Evolutionary conservation across 2,797 vertebrate genomes (phyloP).

Genomic region (Poecilia picta): DNA sequence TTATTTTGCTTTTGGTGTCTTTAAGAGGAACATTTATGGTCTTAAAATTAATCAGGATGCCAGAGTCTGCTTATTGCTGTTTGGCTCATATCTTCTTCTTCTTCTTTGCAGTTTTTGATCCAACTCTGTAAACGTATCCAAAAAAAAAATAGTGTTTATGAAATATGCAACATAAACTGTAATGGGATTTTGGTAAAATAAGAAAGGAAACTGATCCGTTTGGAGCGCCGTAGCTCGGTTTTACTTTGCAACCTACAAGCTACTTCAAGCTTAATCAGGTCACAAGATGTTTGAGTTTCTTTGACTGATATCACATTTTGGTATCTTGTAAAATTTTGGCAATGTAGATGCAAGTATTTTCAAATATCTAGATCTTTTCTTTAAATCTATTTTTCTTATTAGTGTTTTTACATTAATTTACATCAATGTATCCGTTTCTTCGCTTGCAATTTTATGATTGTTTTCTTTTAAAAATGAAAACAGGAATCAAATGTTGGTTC

Average conservation of each 20-base stretch:
- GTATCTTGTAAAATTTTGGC: neutral
- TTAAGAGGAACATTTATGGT: neutral
- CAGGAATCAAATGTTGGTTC: too few relatives aligned
- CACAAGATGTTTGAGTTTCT: neutral
- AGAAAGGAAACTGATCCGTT: neutral
- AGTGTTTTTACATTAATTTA: too few relatives aligned
- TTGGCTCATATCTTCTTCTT: neutral
- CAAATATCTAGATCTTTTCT: neutral
- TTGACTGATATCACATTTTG: neutral
- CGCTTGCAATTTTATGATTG: neutral
- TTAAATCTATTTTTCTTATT: too few relatives aligned
- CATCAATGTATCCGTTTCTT: too few relatives aligned
- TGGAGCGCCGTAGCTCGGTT: neutral
- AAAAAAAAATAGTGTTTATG: neutral
- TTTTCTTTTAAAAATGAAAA: neutral
- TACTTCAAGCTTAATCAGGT: neutral
- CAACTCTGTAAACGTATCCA: neutral
- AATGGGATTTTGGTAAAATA: neutral
- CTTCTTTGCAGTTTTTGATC: neutral
- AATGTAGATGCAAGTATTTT: neutral
- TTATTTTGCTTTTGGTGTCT: neutral
- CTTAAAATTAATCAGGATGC: neutral
- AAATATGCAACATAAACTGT: neutral
- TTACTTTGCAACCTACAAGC: neutral
- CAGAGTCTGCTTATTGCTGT: neutral